A percentile compares a stretch with the other conserved stretches of the same genome.
Conservation (phyloP, 2,888 invertebrate genomes). For the Hydraecia micacea region DNA sequence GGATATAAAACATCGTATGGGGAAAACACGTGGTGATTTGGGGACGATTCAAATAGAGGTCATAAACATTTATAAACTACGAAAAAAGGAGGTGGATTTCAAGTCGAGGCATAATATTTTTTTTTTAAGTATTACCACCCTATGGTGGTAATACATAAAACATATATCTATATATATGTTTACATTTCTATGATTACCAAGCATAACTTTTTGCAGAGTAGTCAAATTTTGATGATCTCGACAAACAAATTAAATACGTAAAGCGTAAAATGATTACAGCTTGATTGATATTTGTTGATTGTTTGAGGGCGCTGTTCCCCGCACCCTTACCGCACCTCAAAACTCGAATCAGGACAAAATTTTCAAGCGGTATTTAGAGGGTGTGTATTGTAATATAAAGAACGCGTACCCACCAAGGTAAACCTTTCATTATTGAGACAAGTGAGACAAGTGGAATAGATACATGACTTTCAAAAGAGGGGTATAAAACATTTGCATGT, state of each 20-base stretch:
- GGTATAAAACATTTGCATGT: constrained; percentile 26
- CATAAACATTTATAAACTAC: neutral
- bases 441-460: constrained; percentile 26
- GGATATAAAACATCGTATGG: constrained; percentile 28
- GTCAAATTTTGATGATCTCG: neutral
- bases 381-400: neutral
- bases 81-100: neutral
- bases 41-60: neutral
- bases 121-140: no score
- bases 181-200: no score
- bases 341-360: neutral
- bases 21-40: constrained; percentile 22
- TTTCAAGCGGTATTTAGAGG: neutral
- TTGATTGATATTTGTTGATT: neutral
- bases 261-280: neutral
- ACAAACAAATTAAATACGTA: neutral
- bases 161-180: no score
- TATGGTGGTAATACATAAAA: no score
- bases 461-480: constrained; percentile 48
- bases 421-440: constrained; percentile 49
- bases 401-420: constrained; percentile 52
- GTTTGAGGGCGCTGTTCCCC: neutral
- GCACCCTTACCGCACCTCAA: neutral
- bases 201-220: neutral
- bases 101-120: neutral